Evolutionary conservation across 92 coral and sea anemone genomes (phyloP), one percentile per base, ranked within the genome.

Genomic region (Bergia sp.): DNA sequence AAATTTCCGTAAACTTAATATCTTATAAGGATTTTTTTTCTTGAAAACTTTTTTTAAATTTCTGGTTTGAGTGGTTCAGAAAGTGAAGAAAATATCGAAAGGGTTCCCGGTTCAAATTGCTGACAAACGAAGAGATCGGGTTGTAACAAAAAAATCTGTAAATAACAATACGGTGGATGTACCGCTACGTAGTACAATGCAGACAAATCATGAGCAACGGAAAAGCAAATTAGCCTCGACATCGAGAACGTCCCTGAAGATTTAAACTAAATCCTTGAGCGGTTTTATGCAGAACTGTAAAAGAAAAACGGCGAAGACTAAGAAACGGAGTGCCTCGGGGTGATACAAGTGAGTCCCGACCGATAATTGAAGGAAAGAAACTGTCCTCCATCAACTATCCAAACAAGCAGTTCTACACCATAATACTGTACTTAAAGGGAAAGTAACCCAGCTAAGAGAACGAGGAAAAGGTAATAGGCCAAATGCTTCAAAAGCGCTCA

Each of bases 241-340:
- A 73, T 74, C 9, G 89, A 85, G 61, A 85, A 86, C 39, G 21
- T 86, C 61, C 42, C 89, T 16, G 82, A 1, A 75, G 89, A 86
- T 13, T 81, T 86, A 18, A 86, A 86, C n/a, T 29, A 13, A 6
- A 61, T 86, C 21, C 71, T 86, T 72, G 81, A 42, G 50, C 78
- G 53, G 44, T 86, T 86, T 74, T 86, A 86, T 29, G 89, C 71
- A 6, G 89, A 86, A 43, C 61, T 86, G 36, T 45, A 72, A 18
- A 86, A 71, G 57, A 69, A 73, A 73, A 67, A 86, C 81, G 89
- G 89, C 18, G 67, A 73, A 65, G 89, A 86, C 40, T 86, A 86
- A 39, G 81, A 86, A 40, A 80, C 89, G n/a, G 89, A 86, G 73
- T 72, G 89, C 77, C 65, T 86, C 37, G 89, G 64, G 10, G 81